These are phyloP conservation scores for Pavo muticus DNA, from an alignment of 2,113 vertebrate genomes.

Conservation along the genomic window DNA sequence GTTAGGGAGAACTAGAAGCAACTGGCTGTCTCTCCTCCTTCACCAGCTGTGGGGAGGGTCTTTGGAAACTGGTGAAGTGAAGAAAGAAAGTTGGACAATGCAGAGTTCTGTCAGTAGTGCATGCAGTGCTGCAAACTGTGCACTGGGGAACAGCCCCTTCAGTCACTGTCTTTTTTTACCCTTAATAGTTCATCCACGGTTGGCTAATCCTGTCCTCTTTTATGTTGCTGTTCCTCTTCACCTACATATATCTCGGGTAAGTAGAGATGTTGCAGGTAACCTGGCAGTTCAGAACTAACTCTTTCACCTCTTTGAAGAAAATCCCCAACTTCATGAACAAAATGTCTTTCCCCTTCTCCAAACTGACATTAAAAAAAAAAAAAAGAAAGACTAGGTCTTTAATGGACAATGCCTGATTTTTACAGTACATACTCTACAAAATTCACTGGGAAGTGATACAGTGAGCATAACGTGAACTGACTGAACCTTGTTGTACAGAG, in stretches of 20 bases:
- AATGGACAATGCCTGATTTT: neutral
- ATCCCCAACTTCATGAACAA: neutral
- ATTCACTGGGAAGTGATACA: neutral
- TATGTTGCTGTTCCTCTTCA: slow-evolving; percentile 97
- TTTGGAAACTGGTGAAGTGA: neutral
- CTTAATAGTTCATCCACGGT: slow-evolving; percentile 92
- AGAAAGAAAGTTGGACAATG: neutral
- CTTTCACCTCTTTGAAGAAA: neutral
- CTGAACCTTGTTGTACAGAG: neutral
- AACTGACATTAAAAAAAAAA: neutral
- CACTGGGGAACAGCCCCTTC: neutral
- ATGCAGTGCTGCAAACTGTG: neutral
- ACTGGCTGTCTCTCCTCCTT: neutral
- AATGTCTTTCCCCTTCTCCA: neutral
- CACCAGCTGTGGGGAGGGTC: neutral
- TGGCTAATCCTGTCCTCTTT: slow-evolving; percentile 97
- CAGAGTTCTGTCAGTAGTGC: neutral
- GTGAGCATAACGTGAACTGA: neutral
- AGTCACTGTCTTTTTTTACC: slow-evolving; percentile 11
- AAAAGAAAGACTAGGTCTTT: neutral
- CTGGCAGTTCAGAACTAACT: neutral
- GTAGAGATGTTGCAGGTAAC: neutral
- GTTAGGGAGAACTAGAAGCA: neutral
- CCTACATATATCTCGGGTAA: slow-evolving; percentile 94
- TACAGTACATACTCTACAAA: neutral